Base-by-base conservation (phyloP, 1,140 invertebrate genomes). In the Spodoptera litura region DNA sequence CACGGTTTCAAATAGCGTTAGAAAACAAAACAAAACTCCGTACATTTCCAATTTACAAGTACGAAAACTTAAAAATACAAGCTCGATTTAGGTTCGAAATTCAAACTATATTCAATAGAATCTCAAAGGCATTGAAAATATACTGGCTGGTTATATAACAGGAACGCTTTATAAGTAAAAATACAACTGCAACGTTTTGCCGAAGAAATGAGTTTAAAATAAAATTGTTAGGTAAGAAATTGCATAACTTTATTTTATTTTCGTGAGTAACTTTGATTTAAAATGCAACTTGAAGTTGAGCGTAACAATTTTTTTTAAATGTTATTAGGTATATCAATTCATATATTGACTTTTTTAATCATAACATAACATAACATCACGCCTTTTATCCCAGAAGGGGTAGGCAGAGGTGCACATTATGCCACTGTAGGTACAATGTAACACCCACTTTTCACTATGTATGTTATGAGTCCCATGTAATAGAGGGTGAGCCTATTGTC, bases 61-160 rank as follows among this genome's bases (percentile, higher is more conserved):
- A 12, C 3, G 64, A 68, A 68, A 25, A 31, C 49, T 31, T 27
- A 68, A 68, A 68, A 68, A 68, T 68, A 68, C 49, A 53, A 68
- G 9, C 61, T 64, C 8, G 35, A 64, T 49, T 64, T 44, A 20
- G 49, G 38, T 64, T 64, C 38, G 38, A 64, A 64, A 64, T 64
- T 64, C 61, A 64, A 64, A 64, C 38, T 64, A n/a, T 10, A 64
- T 20, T 44, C 35, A 49, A 49, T 20, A 10, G 11, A 49, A 49
- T 49, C 15, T 56, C 61, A 64, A 64, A 64, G 38, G 61, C 35
- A n/a, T 15, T 62, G 59, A 64, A 62, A 49, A 64, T n/a, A 49
- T 20, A 62, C 20, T n/a, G 4, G n/a, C 55, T 56, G 2, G 15
- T 53, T 49, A n/a, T 20, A 13, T 53, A 68, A 64, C n/a, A 9